Evolutionary conservation across 2,888 invertebrate genomes (phyloP), one percentile per base, ranked within the genome.

Genomic region (Hypomecis atomaria): DNA sequence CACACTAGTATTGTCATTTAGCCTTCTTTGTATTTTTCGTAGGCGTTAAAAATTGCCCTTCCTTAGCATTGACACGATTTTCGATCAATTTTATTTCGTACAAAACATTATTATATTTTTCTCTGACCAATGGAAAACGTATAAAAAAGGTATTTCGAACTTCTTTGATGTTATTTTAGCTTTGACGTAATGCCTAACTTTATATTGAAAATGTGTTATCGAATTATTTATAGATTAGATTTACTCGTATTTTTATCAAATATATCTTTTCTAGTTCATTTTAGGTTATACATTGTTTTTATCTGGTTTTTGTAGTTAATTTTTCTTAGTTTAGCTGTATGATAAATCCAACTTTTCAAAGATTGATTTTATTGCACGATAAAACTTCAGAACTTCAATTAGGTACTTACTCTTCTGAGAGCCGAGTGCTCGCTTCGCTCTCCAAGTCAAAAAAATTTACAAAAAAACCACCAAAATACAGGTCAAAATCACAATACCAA

Each of bases 1-100:
- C 65, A 61, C 49, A 11, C 38, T 48, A 49, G 37, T 53, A 65
- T 60, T 58, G 65, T 65, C 60, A 52, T 61, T 53, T 53, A 48
- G 53, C 40, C 56, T 48, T 45, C 57, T 52, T 65, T 61, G 57
- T 65, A 40, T 56, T 59, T 40, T 45, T 10, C 33, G 38, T 44
- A 9, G 6, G 37, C 52, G 6, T 61, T 53, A 57, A 49, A 64
- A 59, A 64, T 64, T 55, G 50, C 23, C 34, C 23, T 50, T 64
- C 13, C 23, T 57, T 58, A 52, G 5, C 33, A 37, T 34, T 33
- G 47, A 36, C 54, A 40, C 9, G 36, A 9, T 48, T 52, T 62
- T 52, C 53, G 7, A 52, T 47, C 37, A 53, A 8, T 56, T 45
- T 52, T 42, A 11, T 48, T 44, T 49, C 9, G 33, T 40, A 40